phyloP scores from a whole-genome alignment of 2,797 vertebrate species.

The Cichlasoma orientale region DNA sequence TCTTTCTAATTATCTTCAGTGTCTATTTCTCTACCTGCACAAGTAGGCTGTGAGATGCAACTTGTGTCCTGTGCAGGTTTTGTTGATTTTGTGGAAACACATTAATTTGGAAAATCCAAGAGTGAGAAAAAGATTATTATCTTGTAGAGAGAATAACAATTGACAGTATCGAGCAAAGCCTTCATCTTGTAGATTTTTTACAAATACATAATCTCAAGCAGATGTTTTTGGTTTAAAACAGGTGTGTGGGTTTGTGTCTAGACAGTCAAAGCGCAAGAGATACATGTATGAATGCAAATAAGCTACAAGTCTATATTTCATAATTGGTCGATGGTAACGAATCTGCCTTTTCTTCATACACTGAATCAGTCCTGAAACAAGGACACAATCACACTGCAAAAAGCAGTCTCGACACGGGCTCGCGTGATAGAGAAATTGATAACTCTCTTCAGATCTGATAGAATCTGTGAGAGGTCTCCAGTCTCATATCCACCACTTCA shows the following conservation, averaged over 20 bases:
- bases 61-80: background rate
- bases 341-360: background rate
- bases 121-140: background rate
- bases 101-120: background rate
- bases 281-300: conserved; percentile 32
- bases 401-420: background rate
- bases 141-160: background rate
- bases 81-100: too few species aligned
- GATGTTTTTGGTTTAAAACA: background rate
- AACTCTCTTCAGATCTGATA: conserved; percentile 36
- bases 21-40: background rate
- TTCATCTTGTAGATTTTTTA: background rate
- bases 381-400: background rate
- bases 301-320: conserved; percentile 14
- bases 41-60: background rate
- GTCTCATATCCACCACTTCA: conserved; percentile 27
- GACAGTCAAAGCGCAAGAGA: background rate
- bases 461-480: conserved; percentile 36
- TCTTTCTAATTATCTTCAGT: background rate
- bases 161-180: background rate
- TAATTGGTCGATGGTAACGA: background rate
- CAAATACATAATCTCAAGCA: background rate
- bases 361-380: conserved; percentile 25
- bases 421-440: conserved; percentile 28
- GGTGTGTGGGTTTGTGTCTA: background rate